Percentiles rank a stretch among this genome's conserved stretches.
Evolutionary conservation across 2,797 vertebrate genomes (phyloP).

Genomic region (Manis pentadactyla): DNA sequence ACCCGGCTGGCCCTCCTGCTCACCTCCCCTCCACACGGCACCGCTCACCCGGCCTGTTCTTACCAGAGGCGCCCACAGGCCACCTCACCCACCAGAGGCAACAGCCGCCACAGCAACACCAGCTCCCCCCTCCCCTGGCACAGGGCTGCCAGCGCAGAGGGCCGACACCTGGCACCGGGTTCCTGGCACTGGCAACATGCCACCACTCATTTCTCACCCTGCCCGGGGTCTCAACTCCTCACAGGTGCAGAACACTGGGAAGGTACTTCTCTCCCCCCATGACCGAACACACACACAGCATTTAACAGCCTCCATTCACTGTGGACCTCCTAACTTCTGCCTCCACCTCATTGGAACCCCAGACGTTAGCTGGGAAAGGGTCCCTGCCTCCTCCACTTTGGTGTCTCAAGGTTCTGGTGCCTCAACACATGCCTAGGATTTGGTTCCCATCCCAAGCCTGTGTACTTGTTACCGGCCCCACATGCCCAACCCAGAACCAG

Average conservation of each 20-base stretch:
- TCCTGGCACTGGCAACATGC: too few relatives aligned
- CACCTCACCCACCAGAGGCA: background rate
- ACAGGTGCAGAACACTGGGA: too few relatives aligned
- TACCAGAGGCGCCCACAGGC: background rate
- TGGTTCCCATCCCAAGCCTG: background rate
- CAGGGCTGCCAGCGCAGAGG: too few relatives aligned
- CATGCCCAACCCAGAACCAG: background rate
- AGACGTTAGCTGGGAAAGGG: too few relatives aligned
- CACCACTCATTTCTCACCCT: too few relatives aligned
- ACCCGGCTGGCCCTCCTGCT: background rate
- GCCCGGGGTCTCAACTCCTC: too few relatives aligned
- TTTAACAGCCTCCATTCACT: background rate
- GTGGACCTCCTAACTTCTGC: background rate
- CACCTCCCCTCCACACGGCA: too few relatives aligned
- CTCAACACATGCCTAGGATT: background rate
- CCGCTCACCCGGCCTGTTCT: too few relatives aligned
- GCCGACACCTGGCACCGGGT: too few relatives aligned
- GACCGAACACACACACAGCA: background rate
- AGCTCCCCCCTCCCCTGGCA: too few relatives aligned
- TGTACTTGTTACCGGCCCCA: fast-evolving
- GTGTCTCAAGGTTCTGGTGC: background rate
- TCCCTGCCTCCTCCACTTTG: background rate
- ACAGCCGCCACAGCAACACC: too few relatives aligned
- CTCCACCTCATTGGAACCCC: background rate
- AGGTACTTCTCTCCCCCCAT: background rate